Base-by-base conservation (phyloP, 2,113 vertebrate species). In the Eolophus roseicapilla region DNA sequence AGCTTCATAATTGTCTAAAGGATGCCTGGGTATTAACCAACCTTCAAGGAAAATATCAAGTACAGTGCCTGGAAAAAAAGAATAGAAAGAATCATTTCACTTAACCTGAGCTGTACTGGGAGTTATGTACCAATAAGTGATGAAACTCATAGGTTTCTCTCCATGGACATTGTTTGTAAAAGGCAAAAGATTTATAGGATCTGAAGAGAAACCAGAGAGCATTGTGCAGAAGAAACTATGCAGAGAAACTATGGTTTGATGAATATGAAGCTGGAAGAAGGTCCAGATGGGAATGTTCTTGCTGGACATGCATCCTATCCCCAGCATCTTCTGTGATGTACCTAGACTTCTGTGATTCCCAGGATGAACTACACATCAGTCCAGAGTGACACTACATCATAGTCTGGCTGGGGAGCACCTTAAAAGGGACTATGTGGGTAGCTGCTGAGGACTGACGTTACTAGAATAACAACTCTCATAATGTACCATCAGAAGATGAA, bases 1-100 rank as follows among this genome's bases (percentile, higher is more conserved):
- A 96, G 87, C 96, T 95, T 93, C 90, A 59, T 86, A 95, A 93
- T 94, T 94, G 89, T 92, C 81, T 57, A 64, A 97, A 93, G 64
- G 92, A 92, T 78, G 84, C 82, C 88, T 89, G 96, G 94, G 93
- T 91, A 92, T 95, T 95, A 95, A 95, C 71, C 79, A 89, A 18
- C 55, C 70, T 88, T 68, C 47, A 59, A 90, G 92, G 50, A 43
- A 94, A 96, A 86, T 64, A 88, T 37, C 50, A 43, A 91, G 44
- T 82, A 28, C 31, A 79, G 62, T 57, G 47, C 17, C 46, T 68
- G 23, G 4, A 35, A n/a, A 31, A 10, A 49, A 57, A 28, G n/a
- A 43, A 41, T 31, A 73, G n/a, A 57, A 44, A 43, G 2, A 44
- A n/a, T n/a, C 6, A n/a, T 39, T 69, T 70, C 35, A 28, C 14